Evolutionary conservation across 2,888 invertebrate genomes (phyloP).

Genomic region (Chrysolina oricalcia): DNA sequence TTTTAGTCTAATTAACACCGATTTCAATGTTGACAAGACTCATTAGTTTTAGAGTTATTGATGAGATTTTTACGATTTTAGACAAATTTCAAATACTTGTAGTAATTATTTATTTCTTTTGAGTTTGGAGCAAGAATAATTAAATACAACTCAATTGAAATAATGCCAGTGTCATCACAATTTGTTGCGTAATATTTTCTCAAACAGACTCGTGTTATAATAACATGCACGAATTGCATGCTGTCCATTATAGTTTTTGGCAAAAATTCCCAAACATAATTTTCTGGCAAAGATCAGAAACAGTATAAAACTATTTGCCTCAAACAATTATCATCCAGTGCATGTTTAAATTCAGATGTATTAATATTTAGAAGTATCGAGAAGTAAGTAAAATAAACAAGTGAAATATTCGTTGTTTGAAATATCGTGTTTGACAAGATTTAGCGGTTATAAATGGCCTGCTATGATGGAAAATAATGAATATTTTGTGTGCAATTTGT

Average conservation of each 20-base stretch:
- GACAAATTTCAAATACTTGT: too few species aligned
- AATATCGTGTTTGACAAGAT: constrained; percentile 1
- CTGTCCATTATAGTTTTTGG: constrained; percentile 6
- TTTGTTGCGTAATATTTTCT: background rate
- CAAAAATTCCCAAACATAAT: constrained; percentile 14
- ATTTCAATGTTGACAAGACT: too few species aligned
- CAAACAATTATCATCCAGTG: constrained; percentile 26
- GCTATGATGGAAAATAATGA: background rate
- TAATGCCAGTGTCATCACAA: background rate
- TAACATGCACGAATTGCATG: constrained; percentile 13
- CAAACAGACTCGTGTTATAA: background rate
- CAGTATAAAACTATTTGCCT: constrained; percentile 31
- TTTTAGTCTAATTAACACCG: too few species aligned
- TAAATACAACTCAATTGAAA: too few species aligned
- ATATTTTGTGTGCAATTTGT: background rate
- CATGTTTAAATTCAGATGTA: background rate
- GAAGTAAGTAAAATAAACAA: constrained; percentile 14
- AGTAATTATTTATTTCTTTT: too few species aligned
- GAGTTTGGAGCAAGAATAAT: too few species aligned
- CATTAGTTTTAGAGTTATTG: too few species aligned
- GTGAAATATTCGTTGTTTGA: background rate
- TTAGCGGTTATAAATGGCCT: background rate
- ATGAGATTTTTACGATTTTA: too few species aligned
- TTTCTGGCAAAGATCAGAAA: constrained; percentile 31
- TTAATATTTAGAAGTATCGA: background rate